Percentiles rank a stretch among this genome's conserved stretches.
These are phyloP conservation scores for Anser brachyrhynchus DNA, from an alignment of 2,113 vertebrate species.

Conservation along the genomic window DNA sequence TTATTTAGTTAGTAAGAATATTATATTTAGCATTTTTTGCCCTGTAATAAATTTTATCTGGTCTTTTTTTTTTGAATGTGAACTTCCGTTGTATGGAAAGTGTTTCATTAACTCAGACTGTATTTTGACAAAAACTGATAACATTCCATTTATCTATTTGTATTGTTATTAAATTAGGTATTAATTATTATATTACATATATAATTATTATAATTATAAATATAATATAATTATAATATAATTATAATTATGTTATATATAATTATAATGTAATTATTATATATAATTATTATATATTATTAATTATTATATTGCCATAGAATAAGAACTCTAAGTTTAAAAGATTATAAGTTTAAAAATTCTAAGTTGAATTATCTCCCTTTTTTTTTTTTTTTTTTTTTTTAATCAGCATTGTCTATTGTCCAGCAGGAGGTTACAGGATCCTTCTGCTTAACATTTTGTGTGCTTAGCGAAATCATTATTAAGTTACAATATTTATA, in stretches of 20 bases:
- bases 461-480: neutral
- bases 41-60: neutral
- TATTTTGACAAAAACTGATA: neutral
- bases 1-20: neutral
- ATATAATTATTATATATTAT: too few species aligned
- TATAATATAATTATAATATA: too few species aligned
- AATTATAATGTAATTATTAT: too few species aligned
- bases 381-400: neutral
- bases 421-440: neutral
- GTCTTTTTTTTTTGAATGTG: neutral
- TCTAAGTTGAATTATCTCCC: neutral
- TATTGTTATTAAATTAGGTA: neutral
- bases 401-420: neutral
- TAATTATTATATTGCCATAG: neutral
- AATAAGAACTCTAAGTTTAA: neutral
- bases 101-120: neutral
- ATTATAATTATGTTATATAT: too few species aligned
- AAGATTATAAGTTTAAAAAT: neutral
- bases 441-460: neutral
- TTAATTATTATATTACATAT: neutral
- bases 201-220: too few species aligned
- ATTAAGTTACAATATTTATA: conserved; percentile 3
- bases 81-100: neutral
- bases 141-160: neutral
- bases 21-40: neutral